Conservation (phyloP, 2,797 vertebrate species). For the Pseudomugil tenellus region DNA sequence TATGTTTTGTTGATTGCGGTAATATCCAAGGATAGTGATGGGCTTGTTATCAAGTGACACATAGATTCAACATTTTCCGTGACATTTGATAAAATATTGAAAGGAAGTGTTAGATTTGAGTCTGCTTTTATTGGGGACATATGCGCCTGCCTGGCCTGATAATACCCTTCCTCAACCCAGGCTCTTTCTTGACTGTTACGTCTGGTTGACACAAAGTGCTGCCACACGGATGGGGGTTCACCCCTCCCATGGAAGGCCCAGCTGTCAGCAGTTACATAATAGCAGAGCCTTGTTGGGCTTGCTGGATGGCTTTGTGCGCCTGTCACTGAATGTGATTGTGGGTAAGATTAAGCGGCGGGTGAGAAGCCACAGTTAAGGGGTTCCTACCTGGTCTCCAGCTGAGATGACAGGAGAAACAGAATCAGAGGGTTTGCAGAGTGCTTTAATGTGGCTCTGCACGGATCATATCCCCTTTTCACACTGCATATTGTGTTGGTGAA, state of each 20-base stretch:
- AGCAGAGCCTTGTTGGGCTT: slow-evolving; percentile 81
- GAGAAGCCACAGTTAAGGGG: slow-evolving; percentile 77
- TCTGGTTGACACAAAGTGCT: slow-evolving; percentile 83
- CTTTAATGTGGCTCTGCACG: slow-evolving; percentile 62
- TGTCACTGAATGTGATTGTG: slow-evolving; percentile 83
- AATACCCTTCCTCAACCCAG: slow-evolving; percentile 62
- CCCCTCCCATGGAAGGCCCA: slow-evolving; percentile 81
- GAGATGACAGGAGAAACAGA: slow-evolving; percentile 70
- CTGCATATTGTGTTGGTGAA: slow-evolving; percentile 56
- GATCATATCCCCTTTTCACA: slow-evolving; percentile 55
- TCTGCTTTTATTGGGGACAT: slow-evolving; percentile 24
- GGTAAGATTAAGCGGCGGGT: slow-evolving; percentile 83
- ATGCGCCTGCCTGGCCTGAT: slow-evolving; percentile 60
- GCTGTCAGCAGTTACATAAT: slow-evolving; percentile 87
- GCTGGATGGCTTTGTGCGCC: slow-evolving; percentile 80
- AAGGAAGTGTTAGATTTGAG: slow-evolving; percentile 28
- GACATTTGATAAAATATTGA: slow-evolving; percentile 37
- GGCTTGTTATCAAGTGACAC: slow-evolving; percentile 27
- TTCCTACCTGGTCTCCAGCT: slow-evolving; percentile 82
- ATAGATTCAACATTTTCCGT: slow-evolving; percentile 12
- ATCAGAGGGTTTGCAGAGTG: slow-evolving; percentile 54
- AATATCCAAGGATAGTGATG: not conserved
- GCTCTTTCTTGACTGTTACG: slow-evolving; percentile 75
- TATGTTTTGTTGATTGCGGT: not conserved
- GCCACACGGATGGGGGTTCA: slow-evolving; percentile 77